Conservation (phyloP, 1,140 invertebrate genomes). For the Drosophila littoralis region DNA sequence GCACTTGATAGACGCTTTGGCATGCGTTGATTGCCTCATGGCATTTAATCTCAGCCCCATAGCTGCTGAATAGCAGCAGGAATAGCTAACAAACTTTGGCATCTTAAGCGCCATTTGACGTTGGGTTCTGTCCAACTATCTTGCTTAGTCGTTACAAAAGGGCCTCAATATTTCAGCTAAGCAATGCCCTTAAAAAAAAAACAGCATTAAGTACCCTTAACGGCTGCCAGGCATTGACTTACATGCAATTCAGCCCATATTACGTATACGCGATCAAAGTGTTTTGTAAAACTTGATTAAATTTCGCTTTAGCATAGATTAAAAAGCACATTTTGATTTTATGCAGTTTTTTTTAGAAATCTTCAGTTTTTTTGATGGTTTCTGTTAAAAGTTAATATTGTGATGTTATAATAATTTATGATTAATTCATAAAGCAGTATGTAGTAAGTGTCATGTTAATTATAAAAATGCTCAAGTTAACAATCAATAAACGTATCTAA, state of each 20-base stretch:
- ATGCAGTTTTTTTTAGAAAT: too few relatives aligned
- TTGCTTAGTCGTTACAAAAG: background rate
- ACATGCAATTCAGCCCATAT: background rate
- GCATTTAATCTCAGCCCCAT: conserved; percentile 62
- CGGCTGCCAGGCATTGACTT: too few relatives aligned
- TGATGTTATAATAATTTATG: too few relatives aligned
- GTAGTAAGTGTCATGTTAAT: too few relatives aligned
- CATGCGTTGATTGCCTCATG: conserved; percentile 64
- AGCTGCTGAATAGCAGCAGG: conserved; percentile 25
- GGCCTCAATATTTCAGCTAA: background rate
- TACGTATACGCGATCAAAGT: background rate
- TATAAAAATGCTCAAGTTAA: too few relatives aligned
- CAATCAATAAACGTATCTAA: too few relatives aligned
- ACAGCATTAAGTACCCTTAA: too few relatives aligned
- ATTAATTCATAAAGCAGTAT: too few relatives aligned
- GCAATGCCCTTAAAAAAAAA: too few relatives aligned
- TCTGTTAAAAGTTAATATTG: too few relatives aligned
- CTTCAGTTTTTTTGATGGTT: too few relatives aligned
- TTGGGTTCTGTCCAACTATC: conserved; percentile 4
- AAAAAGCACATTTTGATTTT: too few relatives aligned
- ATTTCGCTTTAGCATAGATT: background rate
- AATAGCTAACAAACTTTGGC: conserved; percentile 17
- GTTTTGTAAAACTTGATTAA: background rate
- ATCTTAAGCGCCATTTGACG: conserved; percentile 17
- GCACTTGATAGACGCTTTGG: conserved; percentile 37